Evolutionary conservation across 2,888 invertebrate species (phyloP), one percentile per base, ranked within the genome.

Genomic region (Platycheirus albimanus): DNA sequence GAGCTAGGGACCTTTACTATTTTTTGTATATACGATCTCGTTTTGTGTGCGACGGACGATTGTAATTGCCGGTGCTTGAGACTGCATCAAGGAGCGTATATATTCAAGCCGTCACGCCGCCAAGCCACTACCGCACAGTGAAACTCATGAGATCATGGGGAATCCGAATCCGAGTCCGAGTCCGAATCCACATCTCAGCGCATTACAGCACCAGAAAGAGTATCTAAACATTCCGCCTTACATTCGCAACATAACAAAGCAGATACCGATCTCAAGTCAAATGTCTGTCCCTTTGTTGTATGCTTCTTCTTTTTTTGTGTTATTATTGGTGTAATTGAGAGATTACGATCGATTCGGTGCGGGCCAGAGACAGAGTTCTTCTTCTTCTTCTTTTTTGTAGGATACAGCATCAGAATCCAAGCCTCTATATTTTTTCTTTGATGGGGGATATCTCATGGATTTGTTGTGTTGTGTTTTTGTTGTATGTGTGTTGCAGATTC

Each of bases 321-420:
- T 81, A 81, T 81, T 81, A 77, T 77, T 81, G 66, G 81, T 81
- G 81, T 81, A 81, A 81, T 81, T 81, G 81, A 81, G 81, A 81
- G 81, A 81, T 81, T 77, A 77, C 66, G 77, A 81, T 81, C 81
- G 78, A 67, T 66, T 38, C 72, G 71, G 33, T 43, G 58, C 41
- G 56, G 56, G 56, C 56, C 13, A 38, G 38, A 71, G 19, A 38
- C 15, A 24, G 24, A 24, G 24, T 6, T 24, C 24, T 24, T 24
- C 6, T 24, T 4, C 24, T 4, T n/a, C n/a, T n/a, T n/a, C n/a
- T n/a, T n/a, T n/a, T n/a, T n/a, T n/a, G n/a, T n/a, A n/a, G n/a
- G n/a, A n/a, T n/a, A n/a, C n/a, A n/a, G n/a, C n/a, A n/a, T n/a
- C n/a, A n/a, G n/a, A n/a, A n/a, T n/a, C n/a, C n/a, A n/a, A n/a